A percentile compares a stretch with the other conserved stretches of the same genome.
Evolutionary conservation across 2,113 vertebrate species (phyloP).

Genomic region (Sarotherodon lohbergeri): DNA sequence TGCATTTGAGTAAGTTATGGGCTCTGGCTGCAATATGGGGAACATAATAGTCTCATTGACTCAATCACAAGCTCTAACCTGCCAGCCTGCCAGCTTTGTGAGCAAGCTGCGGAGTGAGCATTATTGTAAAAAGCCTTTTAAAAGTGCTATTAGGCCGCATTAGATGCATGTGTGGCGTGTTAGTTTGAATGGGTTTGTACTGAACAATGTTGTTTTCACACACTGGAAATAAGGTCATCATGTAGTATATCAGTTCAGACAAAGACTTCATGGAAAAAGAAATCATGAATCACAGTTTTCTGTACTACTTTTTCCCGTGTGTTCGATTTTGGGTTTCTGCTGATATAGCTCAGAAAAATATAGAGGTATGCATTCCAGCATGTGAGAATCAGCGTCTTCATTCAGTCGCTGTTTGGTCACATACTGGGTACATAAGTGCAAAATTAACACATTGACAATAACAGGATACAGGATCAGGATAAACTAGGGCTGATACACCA

Average conservation of each 20-base stretch:
- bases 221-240: conserved; percentile 11
- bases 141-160: conserved; percentile 54
- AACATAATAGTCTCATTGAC: conserved; percentile 63
- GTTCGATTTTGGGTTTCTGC: background rate
- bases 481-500: background rate
- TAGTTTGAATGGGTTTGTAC: background rate
- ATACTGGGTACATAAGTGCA: background rate
- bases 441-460: background rate
- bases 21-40: conserved; percentile 32
- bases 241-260: conserved; percentile 1
- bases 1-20: conserved; percentile 43
- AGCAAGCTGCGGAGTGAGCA: conserved; percentile 48
- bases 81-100: conserved; percentile 47
- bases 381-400: background rate
- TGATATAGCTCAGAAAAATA: background rate
- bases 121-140: conserved; percentile 64
- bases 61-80: conserved; percentile 43
- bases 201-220: conserved; percentile 44
- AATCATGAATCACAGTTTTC: background rate
- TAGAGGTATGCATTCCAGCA: background rate
- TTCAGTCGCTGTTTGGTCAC: background rate
- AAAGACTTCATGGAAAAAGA: conserved; percentile 32
- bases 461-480: background rate
- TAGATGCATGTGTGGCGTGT: conserved; percentile 1
- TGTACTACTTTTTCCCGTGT: background rate